A percentile compares a stretch with the other conserved stretches of the same genome.
Evolutionary conservation across 1,140 invertebrate genomes (phyloP).

Genomic region (Heliconius himera): DNA sequence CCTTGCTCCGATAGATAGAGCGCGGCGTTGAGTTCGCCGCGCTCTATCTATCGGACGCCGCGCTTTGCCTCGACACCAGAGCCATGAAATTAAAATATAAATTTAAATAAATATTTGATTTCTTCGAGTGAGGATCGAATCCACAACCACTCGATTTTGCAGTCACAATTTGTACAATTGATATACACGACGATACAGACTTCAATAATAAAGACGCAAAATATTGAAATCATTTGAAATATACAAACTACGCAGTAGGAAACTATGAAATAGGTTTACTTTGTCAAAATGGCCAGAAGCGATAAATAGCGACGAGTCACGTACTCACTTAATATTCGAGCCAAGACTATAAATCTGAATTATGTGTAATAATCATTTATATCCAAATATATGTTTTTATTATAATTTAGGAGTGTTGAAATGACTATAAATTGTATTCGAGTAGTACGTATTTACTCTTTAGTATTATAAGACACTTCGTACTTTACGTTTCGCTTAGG

Average conservation of each 20-base stretch:
- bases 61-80: no score
- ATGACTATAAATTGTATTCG: background rate
- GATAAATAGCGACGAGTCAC: slow-evolving; percentile 34
- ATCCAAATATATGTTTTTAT: background rate
- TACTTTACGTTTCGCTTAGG: background rate
- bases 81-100: no score
- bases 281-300: slow-evolving; percentile 40
- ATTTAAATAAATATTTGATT: no score
- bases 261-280: slow-evolving; percentile 34
- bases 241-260: slow-evolving; percentile 45
- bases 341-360: slow-evolving; percentile 39
- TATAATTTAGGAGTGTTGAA: no score
- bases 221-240: slow-evolving; percentile 21
- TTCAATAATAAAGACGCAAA: slow-evolving; percentile 24
- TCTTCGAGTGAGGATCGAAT: no score
- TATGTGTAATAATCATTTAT: slow-evolving; percentile 20
- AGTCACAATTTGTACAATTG: no score
- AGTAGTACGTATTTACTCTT: background rate
- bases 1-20: no score
- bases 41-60: no score
- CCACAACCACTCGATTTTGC: no score
- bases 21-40: no score
- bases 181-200: no score
- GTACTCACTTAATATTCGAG: slow-evolving; percentile 40
- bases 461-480: background rate